Evolutionary conservation across 2,113 vertebrate genomes (phyloP).

Genomic region (Origma solitaria): DNA sequence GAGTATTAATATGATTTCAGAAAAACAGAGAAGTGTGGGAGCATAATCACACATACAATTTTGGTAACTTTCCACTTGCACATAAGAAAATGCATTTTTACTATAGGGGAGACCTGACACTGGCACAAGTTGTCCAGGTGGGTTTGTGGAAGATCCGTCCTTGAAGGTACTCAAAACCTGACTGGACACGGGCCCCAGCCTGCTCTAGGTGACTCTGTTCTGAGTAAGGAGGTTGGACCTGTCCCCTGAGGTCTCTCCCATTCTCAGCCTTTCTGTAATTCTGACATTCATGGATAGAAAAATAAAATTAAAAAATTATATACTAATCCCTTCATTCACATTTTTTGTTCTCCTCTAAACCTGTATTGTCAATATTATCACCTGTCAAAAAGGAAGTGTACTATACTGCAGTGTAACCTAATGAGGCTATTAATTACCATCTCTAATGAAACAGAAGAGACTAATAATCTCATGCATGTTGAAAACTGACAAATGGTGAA

Average conservation of each 20-base stretch:
- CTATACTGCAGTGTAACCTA: not conserved
- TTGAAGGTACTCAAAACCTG: not conserved
- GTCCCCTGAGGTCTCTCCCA: not conserved
- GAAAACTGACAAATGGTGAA: not conserved
- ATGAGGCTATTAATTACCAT: not conserved
- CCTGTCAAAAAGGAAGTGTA: not conserved
- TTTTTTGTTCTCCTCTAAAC: not conserved
- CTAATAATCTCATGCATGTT: not conserved
- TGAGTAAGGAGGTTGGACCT: not conserved
- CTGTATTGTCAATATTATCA: not conserved
- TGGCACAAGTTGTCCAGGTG: not conserved
- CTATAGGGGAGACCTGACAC: not conserved
- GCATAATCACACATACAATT: not conserved
- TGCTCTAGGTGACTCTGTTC: not conserved
- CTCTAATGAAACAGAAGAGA: not conserved
- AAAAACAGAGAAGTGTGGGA: not conserved
- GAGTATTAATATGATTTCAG: not conserved
- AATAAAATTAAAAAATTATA: not conserved
- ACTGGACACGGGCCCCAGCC: accelerated
- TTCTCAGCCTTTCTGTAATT: not conserved
- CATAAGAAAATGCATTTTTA: not conserved
- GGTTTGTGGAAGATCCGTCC: not conserved
- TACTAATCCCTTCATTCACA: not conserved
- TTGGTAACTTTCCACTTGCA: not conserved
- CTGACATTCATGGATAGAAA: not conserved